phyloP scores from a whole-genome alignment of 2,113 vertebrate species.

The Patagioenas fasciata region DNA sequence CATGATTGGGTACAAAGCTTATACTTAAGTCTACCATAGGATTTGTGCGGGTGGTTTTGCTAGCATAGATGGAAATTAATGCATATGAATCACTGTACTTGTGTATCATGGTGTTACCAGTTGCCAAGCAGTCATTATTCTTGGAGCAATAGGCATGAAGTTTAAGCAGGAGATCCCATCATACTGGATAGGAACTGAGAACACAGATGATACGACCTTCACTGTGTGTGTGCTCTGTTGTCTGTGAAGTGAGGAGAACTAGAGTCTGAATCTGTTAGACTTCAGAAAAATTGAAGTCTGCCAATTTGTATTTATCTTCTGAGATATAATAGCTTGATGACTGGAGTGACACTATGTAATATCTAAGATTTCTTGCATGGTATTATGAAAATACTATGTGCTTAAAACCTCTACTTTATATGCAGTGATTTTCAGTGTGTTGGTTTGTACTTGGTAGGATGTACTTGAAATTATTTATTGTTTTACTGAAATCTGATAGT shows the following conservation, averaged over 20 bases:
- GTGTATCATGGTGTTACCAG: neutral
- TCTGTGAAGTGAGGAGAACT: neutral
- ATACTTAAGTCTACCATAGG: neutral
- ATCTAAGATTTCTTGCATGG: neutral
- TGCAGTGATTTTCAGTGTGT: neutral
- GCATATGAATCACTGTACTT: neutral
- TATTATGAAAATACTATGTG: neutral
- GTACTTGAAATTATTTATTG: neutral
- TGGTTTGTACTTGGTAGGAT: neutral
- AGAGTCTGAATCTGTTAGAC: accelerated
- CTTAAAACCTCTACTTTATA: neutral
- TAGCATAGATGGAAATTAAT: neutral
- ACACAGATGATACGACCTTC: neutral
- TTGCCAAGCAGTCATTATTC: neutral
- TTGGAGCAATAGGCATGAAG: neutral
- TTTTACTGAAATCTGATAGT: neutral
- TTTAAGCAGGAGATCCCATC: neutral
- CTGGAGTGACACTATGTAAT: neutral
- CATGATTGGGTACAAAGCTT: neutral
- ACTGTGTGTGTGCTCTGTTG: neutral
- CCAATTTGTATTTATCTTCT: neutral
- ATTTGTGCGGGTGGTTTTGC: neutral
- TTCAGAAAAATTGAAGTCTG: neutral
- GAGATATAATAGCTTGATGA: neutral
- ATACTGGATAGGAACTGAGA: neutral